These are phyloP conservation scores for Gonioctena quinquepunctata DNA, from an alignment of 1,140 invertebrate genomes.

Conservation along the genomic window DNA sequence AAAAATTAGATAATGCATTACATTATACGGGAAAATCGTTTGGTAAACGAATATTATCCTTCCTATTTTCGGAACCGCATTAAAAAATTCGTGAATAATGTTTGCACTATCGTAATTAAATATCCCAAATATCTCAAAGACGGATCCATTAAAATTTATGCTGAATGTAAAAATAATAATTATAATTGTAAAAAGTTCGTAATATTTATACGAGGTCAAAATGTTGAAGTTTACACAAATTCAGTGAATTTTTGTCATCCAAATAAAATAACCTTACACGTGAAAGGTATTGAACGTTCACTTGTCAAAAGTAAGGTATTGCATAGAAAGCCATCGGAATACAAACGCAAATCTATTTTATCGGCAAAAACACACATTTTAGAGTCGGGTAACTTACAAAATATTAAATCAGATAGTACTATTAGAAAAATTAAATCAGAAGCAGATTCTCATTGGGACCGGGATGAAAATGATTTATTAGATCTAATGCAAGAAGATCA, in stretches of 20 bases:
- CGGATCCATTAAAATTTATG: slow-evolving; percentile 13
- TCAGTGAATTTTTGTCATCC: slow-evolving; percentile 8
- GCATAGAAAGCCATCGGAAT: slow-evolving; percentile 3
- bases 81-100: not conserved
- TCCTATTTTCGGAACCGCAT: not conserved
- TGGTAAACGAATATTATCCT: not conserved
- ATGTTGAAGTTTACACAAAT: not conserved
- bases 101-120: not conserved
- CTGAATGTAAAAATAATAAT: slow-evolving; percentile 15
- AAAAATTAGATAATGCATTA: not conserved
- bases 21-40: not conserved
- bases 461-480: slow-evolving; percentile 15
- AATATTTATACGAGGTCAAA: not conserved
- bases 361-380: not conserved
- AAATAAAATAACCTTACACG: not conserved
- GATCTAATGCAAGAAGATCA: slow-evolving; percentile 17
- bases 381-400: slow-evolving; percentile 6
- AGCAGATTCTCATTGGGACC: slow-evolving; percentile 1
- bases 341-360: not conserved
- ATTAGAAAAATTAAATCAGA: slow-evolving; percentile 23
- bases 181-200: slow-evolving; percentile 16
- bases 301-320: not conserved
- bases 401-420: slow-evolving; percentile 18
- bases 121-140: slow-evolving; percentile 8
- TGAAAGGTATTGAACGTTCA: slow-evolving; percentile 19